These are phyloP conservation scores for Drosophila bocqueti DNA, from an alignment of 1,140 invertebrate genomes.

Conservation along the genomic window DNA sequence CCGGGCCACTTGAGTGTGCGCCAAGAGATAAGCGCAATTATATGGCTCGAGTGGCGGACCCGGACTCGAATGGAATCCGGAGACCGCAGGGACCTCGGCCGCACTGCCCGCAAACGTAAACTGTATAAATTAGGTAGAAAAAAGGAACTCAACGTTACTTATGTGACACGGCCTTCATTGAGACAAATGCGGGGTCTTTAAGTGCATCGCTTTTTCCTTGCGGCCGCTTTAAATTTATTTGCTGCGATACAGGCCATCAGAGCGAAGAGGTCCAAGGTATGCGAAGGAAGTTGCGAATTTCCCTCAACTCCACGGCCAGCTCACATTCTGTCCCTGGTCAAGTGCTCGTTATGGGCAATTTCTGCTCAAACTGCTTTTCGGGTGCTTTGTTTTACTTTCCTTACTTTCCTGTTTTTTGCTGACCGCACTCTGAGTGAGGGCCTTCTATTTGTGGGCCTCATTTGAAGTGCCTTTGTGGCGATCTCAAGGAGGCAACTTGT, in stretches of 20 bases:
- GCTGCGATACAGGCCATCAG: constrained; percentile 15
- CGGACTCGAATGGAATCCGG: constrained; percentile 32
- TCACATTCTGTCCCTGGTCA: constrained; percentile 68
- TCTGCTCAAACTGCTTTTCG: constrained; percentile 56
- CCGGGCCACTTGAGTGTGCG: constrained; percentile 78
- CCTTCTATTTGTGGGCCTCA: constrained; percentile 38
- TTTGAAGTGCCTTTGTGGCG: constrained; percentile 62
- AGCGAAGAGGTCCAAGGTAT: constrained; percentile 57
- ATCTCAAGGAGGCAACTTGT: constrained; percentile 53
- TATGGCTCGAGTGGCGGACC: constrained; percentile 67
- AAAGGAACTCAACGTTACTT: constrained; percentile 55
- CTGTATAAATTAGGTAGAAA: constrained; percentile 77
- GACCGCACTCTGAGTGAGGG: constrained; percentile 54
- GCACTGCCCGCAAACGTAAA: constrained; percentile 6
- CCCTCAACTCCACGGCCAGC: constrained; percentile 55
- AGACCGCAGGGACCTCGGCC: constrained; percentile 22
- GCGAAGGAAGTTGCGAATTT: constrained; percentile 48
- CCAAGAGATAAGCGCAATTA: constrained; percentile 82
- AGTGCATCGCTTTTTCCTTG: constrained; percentile 54
- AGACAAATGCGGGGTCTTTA: constrained; percentile 75
- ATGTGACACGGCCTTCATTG: constrained; percentile 73
- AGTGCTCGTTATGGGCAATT: constrained; percentile 80
- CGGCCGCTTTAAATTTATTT: constrained; percentile 66
- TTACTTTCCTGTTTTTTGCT: constrained; percentile 58
- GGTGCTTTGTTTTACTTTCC: constrained; percentile 35